Conservation (phyloP, 1,140 invertebrate genomes). For the Andrena cerasifolii region DNA sequence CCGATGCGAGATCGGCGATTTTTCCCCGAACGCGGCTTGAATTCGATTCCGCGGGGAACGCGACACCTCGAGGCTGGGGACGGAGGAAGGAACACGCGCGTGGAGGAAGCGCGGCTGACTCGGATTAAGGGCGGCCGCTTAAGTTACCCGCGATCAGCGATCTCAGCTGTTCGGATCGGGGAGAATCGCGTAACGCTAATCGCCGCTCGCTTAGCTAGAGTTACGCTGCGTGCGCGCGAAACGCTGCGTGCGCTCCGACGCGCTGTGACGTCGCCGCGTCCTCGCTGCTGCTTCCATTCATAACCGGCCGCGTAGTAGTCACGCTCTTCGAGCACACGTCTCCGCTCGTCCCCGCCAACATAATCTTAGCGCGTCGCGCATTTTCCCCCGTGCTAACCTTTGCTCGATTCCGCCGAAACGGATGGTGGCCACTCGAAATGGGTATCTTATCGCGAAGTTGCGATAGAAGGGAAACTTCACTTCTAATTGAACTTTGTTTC, state of each 20-base stretch:
- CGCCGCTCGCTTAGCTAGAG: not conserved
- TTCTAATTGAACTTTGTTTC: not conserved
- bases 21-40: constrained; percentile 6
- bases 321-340: too few species aligned
- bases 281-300: too few species aligned
- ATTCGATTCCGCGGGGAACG: constrained; percentile 29
- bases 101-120: not conserved
- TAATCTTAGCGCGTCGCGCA: not conserved
- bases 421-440: not conserved
- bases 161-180: not conserved
- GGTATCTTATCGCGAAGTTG: constrained; percentile 26
- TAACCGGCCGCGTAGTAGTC: too few species aligned
- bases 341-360: too few species aligned
- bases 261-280: too few species aligned
- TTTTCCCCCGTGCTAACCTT: too few species aligned
- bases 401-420: not conserved
- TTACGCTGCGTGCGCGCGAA: not conserved
- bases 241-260: not conserved
- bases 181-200: not conserved
- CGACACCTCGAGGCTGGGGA: not conserved
- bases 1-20: not conserved
- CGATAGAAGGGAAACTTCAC: not conserved
- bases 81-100: not conserved
- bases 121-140: constrained; percentile 1
- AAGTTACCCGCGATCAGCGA: not conserved